These are phyloP conservation scores for Camptogramma bilineatum DNA, from an alignment of 2,888 invertebrate species.

Conservation along the genomic window DNA sequence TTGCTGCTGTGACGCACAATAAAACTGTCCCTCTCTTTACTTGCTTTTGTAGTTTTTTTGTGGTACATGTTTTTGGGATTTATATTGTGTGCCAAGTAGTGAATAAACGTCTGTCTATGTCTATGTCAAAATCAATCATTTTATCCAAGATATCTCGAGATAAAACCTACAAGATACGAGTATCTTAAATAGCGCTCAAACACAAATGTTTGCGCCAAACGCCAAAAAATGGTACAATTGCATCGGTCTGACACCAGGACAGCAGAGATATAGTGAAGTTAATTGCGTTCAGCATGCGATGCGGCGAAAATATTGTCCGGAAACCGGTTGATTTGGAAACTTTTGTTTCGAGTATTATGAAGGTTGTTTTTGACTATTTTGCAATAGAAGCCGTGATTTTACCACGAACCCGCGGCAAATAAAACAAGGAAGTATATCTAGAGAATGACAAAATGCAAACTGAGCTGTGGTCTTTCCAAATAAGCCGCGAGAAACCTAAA, in stretches of 20 bases:
- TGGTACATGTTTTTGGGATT: too few relatives aligned
- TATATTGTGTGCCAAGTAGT: too few relatives aligned
- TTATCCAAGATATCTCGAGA: too few relatives aligned
- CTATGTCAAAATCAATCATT: too few relatives aligned
- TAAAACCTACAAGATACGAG: not conserved
- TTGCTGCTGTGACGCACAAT: too few relatives aligned
- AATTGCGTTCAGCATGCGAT: constrained; percentile 66
- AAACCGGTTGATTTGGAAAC: constrained; percentile 25
- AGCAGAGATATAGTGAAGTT: constrained; percentile 57
- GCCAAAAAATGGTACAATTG: constrained; percentile 45
- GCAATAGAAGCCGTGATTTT: not conserved
- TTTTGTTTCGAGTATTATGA: constrained; percentile 29
- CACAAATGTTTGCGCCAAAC: constrained; percentile 37
- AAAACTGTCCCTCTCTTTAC: too few relatives aligned
- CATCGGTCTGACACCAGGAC: constrained; percentile 49
- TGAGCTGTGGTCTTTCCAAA: too few relatives aligned
- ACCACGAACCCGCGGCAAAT: not conserved
- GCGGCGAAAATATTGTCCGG: constrained; percentile 45
- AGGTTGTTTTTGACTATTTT: constrained; percentile 1
- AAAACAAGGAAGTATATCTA: too few relatives aligned
- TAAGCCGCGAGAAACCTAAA: too few relatives aligned
- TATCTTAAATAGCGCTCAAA: constrained; percentile 6
- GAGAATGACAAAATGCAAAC: too few relatives aligned
- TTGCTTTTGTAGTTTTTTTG: too few relatives aligned
- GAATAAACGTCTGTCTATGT: too few relatives aligned